Evolutionary conservation across 2,113 vertebrate genomes (phyloP), one percentile per base, ranked within the genome.

Genomic region (Laticauda laticaudata): DNA sequence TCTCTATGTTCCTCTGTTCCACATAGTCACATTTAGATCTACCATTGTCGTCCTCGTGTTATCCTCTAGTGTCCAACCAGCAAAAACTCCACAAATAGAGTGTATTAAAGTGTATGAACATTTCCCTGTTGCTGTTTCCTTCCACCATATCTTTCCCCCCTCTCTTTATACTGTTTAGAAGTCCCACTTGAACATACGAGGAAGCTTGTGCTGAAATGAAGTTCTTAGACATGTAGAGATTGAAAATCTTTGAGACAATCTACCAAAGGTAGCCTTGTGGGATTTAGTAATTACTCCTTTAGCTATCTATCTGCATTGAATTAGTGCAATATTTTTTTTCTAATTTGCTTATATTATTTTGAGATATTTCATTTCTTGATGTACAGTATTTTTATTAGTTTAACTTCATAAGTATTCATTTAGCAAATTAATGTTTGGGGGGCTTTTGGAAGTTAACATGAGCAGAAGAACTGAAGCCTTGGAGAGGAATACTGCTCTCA

Each of bases 111-210:
- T 20, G 18, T 6, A 21, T 81, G 34, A 34, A 81, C 34, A 81
- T 81, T 81, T 81, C 18, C 39, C 75, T 81, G 7, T 81, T 81
- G 18, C 7, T 81, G 15, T 81, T 81, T 81, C 75, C 34, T 81
- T 2, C 15, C 4, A n/a, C n/a, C n/a, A 75, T 1, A 2, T n/a
- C 64, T 69, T 34, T 0, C 2, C 6, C n/a, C 5, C 2, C 14
- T 3, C n/a, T 39, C 21, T 81, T 81, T 81, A 39, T 81, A 81
- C 34, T 81, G n/a, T 43, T 43, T 18, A 23, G 18, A 81, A 81
- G 18, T 81, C 18, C 34, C 34, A 81, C 3, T 43, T 81, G 34
- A 43, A 81, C 34, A 43, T 43, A 81, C 9, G 15, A 39, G 34
- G 18, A 39, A 7, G 18, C 18, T 81, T 81, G 2, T 9, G 18